Percentiles rank a stretch among this genome's conserved stretches.
phyloP scores from a whole-genome alignment of 2,797 vertebrate genomes.

The Chaunax sp. region DNA sequence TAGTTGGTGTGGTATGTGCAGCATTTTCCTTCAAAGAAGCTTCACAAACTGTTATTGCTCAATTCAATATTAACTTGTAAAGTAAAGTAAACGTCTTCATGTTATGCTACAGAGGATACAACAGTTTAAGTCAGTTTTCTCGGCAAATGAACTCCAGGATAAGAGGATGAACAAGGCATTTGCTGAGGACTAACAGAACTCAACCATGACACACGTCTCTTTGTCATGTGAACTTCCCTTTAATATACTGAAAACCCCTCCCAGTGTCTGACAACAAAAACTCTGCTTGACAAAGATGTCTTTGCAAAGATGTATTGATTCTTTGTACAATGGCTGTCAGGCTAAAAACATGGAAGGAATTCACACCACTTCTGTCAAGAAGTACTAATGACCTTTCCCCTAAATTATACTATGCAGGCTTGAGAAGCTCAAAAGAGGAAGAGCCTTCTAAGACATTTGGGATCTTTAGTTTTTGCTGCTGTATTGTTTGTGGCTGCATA shows the following conservation, averaged over 20 bases:
- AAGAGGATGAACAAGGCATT: not conserved
- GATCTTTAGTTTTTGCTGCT: no score
- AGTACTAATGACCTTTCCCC: constrained; percentile 16
- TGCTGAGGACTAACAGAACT: not conserved
- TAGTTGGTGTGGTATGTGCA: not conserved
- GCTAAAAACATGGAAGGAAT: not conserved
- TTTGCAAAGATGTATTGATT: not conserved
- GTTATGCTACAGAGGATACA: not conserved
- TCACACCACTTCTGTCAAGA: not conserved
- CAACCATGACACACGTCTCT: not conserved
- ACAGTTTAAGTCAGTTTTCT: not conserved
- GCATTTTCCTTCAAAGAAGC: no score
- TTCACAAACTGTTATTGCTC: no score
- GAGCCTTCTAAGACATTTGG: no score
- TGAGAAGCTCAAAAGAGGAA: not conserved
- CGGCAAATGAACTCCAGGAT: not conserved
- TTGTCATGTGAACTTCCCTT: constrained; percentile 4
- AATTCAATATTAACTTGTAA: no score
- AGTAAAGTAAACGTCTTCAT: no score
- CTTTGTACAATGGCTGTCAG: constrained; percentile 2
- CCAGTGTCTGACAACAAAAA: constrained; percentile 1
- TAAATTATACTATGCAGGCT: not conserved
- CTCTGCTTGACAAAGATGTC: not conserved
- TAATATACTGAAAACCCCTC: constrained; percentile 1
- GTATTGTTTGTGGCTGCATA: no score